Conservation (phyloP, 2,797 vertebrate species). For the Chelonia mydas region DNA sequence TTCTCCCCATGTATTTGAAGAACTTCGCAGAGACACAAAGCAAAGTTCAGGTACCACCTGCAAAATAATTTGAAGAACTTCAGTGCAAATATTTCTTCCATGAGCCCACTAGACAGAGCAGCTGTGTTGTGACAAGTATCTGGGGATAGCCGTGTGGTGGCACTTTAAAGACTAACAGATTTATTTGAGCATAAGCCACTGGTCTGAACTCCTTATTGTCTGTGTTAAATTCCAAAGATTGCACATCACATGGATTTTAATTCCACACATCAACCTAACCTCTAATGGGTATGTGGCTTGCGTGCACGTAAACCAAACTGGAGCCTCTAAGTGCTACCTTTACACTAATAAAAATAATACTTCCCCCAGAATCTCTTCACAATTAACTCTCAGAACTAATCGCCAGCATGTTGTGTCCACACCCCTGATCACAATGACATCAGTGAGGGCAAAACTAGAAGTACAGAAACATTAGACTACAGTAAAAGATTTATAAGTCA, state of each 20-base stretch:
- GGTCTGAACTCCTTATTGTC: not conserved
- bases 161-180: too few species aligned
- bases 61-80: not conserved
- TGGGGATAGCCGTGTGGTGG: too few species aligned
- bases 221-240: not conserved
- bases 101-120: not conserved
- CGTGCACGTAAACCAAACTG: not conserved
- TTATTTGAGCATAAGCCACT: too few species aligned
- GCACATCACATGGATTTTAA: not conserved
- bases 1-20: accelerated
- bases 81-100: not conserved
- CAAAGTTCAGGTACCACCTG: not conserved
- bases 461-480: not conserved
- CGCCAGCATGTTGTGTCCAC: not conserved
- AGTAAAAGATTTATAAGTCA: not conserved
- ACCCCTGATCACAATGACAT: not conserved
- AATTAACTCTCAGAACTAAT: not conserved
- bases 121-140: not conserved
- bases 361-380: not conserved
- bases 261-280: not conserved
- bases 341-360: not conserved
- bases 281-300: not conserved
- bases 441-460: not conserved
- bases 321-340: not conserved
- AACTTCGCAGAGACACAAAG: accelerated